Evolutionary conservation across 2,797 vertebrate genomes (phyloP).

Genomic region (Poliocrania exsul): DNA sequence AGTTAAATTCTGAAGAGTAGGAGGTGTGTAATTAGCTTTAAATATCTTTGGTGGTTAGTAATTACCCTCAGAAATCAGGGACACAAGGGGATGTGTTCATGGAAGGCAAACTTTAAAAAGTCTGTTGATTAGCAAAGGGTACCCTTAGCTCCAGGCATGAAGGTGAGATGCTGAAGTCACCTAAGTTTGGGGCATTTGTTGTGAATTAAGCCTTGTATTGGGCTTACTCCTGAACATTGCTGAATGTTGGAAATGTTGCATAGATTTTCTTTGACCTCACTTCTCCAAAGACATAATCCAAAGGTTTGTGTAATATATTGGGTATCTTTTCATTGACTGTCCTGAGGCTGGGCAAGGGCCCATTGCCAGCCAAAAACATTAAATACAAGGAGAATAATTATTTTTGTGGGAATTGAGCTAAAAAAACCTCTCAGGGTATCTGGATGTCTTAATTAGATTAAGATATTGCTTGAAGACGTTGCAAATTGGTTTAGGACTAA

Average conservation of each 20-base stretch:
- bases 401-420: neutral
- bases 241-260: neutral
- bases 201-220: neutral
- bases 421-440: neutral
- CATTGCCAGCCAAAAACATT: neutral
- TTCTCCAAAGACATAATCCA: neutral
- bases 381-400: neutral
- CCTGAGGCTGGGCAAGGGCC: neutral
- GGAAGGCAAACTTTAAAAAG: constrained; percentile 27
- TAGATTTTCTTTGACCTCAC: neutral
- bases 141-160: constrained; percentile 10
- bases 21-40: constrained; percentile 83
- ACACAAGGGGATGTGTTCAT: constrained; percentile 55
- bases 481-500: neutral
- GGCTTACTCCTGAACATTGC: neutral
- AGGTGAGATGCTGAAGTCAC: neutral
- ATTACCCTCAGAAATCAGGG: constrained; percentile 74
- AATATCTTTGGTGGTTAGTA: constrained; percentile 81
- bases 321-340: neutral
- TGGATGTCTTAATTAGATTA: neutral
- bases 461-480: neutral
- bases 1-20: constrained; percentile 79
- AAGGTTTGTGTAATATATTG: neutral
- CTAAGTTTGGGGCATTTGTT: neutral
- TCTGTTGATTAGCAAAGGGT: constrained; percentile 27